These are phyloP conservation scores for Lontra canadensis DNA, from an alignment of 2,113 vertebrate species.

Conservation along the genomic window DNA sequence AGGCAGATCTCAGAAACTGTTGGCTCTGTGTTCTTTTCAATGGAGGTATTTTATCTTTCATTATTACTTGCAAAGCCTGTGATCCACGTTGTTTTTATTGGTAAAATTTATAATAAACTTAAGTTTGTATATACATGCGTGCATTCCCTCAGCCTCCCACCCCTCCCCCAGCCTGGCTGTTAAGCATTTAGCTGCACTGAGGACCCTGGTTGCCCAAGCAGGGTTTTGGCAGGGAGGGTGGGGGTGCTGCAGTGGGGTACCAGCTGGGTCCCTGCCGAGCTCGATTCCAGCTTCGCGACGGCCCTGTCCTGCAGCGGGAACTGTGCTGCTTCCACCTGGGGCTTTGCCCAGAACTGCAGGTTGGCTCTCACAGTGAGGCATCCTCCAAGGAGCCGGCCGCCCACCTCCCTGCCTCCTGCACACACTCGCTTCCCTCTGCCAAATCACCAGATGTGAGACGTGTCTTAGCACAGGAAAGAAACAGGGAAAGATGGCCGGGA, in stretches of 20 bases:
- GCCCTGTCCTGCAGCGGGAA: neutral
- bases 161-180: neutral
- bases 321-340: neutral
- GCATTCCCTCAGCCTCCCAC: too few species aligned
- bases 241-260: neutral
- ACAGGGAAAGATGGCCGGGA: neutral
- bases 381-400: conserved; percentile 28
- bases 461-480: neutral
- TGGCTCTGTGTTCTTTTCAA: neutral
- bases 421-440: neutral
- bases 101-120: neutral
- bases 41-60: neutral
- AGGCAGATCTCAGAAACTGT: neutral
- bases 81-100: neutral
- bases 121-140: rapidly evolving
- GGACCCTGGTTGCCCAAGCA: neutral
- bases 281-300: neutral
- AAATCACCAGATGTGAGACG: conserved; percentile 1
- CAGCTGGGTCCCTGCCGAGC: neutral
- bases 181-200: neutral
- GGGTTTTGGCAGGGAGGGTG: neutral
- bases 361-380: neutral
- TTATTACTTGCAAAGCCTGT: neutral
- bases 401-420: neutral
- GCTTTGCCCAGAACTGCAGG: conserved; percentile 27